Evolutionary conservation across 2,113 vertebrate genomes (phyloP).

Genomic region (Melanocharis versteri): DNA sequence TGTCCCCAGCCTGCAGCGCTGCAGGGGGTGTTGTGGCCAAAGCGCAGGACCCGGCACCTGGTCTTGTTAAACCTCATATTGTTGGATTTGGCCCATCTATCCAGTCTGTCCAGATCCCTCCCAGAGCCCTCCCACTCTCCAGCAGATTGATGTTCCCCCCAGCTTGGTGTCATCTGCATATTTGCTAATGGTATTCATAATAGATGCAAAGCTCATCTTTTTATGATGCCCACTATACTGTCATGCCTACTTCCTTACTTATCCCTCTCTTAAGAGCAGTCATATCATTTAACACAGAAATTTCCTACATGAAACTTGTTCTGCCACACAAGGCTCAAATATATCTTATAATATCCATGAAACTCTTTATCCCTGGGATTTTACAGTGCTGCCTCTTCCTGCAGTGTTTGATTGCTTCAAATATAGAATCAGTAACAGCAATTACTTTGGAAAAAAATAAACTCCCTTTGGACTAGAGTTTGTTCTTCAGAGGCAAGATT

Average conservation of each 20-base stretch:
- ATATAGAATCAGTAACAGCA: background rate
- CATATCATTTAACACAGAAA: background rate
- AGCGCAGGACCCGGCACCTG: background rate
- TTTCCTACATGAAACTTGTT: background rate
- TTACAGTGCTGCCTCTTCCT: background rate
- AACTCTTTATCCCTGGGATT: background rate
- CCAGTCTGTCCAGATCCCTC: background rate
- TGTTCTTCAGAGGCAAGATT: background rate
- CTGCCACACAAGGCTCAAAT: background rate
- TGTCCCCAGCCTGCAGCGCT: background rate
- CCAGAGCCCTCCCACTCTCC: background rate
- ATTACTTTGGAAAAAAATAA: background rate
- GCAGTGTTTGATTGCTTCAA: background rate
- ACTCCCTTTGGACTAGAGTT: background rate
- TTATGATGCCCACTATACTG: background rate
- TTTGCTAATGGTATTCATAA: background rate
- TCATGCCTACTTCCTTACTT: background rate
- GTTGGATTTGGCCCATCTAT: background rate
- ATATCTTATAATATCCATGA: background rate
- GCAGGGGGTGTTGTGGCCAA: background rate
- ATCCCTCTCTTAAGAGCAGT: background rate
- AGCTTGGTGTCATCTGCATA: background rate
- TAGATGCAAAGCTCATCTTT: background rate
- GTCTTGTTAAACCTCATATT: background rate
- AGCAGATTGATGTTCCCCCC: background rate